Evolutionary conservation across 1,140 invertebrate genomes (phyloP).

Genomic region (honey bee (Apis mellifera)): Amel_HAv3.1 CM009931.2:18467501-18468000

Average conservation of each 20-base stretch:
- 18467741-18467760: not conserved
- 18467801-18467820: not conserved
- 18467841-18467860: constrained; percentile 11
- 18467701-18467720: not conserved
- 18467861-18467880: not conserved
- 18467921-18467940: not conserved
- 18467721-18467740: not conserved
- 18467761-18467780: no score
- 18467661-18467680: not conserved
- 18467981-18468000: no score
- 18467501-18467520: no score
- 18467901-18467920: not conserved
- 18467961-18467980: no score
- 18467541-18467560: no score
- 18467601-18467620: no score
- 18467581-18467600: no score
- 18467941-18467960: no score
- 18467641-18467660: not conserved
- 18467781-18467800: not conserved
- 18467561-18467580: no score
- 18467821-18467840: not conserved
- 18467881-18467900: not conserved
- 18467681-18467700: not conserved
- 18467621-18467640: not conserved
- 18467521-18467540: no score